Evolutionary conservation across 2,888 invertebrate genomes (phyloP), one percentile per base, ranked within the genome.

Genomic region (Heliothis peltigera): DNA sequence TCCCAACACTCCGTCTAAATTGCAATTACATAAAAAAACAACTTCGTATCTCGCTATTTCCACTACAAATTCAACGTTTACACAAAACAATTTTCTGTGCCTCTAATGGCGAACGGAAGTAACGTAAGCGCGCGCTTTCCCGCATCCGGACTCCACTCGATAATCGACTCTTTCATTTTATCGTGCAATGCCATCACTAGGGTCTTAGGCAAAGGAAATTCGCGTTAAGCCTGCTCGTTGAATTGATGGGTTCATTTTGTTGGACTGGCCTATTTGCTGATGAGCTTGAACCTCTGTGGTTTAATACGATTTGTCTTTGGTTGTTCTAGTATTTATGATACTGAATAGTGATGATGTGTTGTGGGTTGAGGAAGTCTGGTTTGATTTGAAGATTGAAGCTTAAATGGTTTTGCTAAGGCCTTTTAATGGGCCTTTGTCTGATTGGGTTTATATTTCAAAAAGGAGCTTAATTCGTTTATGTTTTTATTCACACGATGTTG

Each of bases 101-200:
- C 53, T 58, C 72, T 83, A 84, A 84, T 80, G 82, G 71, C 67
- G 60, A 64, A 53, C 85, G 84, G 84, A 84, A 77, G 75, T 69
- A 64, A 58, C 69, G 75, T 80, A 83, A 85, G 81, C 83, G 85
- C 53, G 81, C 81, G 79, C 82, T 85, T 85, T 81, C 77, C 84
- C 80, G 83, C 84, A 75, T 84, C 85, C 84, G 80, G 59, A 25
- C 51, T 52, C 72, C 55, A 56, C 77, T 73, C 73, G 74, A 74
- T 75, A 49, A 79, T 79, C 63, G 74, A 74, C 62, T 74, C 68
- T 69, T 70, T 66, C 67, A 42, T 60, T 75, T 75, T 82, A 80
- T 80, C 76, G 72, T 60, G 46, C 51, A 65, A 72, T 72, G 70
- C 75, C 55, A 78, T 71, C 79, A 64, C 68, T 32, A 32, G 32